phyloP scores from a whole-genome alignment of 2,797 vertebrate genomes.

The Lutjanus argentimaculatus region DNA sequence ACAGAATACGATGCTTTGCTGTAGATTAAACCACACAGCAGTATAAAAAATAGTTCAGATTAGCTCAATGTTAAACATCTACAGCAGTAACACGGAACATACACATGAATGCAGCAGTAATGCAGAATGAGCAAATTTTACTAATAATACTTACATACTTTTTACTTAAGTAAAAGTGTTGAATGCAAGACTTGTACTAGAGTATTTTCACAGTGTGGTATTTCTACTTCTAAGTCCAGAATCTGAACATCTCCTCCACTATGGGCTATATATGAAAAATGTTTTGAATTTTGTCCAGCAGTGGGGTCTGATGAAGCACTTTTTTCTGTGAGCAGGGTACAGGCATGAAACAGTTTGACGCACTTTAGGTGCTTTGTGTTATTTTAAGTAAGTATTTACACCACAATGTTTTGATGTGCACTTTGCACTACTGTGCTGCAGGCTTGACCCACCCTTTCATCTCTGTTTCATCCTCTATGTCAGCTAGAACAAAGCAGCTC shows the following conservation, averaged over 20 bases:
- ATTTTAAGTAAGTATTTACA: constrained; percentile 28
- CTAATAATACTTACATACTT: no score
- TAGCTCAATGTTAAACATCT: no score
- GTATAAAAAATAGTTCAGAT: no score
- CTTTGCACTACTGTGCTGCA: constrained; percentile 29
- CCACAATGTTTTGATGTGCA: constrained; percentile 39
- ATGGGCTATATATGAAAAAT: neutral
- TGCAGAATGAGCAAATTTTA: no score
- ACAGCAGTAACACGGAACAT: no score
- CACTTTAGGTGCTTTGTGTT: constrained; percentile 20
- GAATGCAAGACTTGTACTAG: no score
- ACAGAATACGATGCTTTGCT: no score
- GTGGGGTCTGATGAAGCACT: neutral
- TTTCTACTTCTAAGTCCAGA: neutral
- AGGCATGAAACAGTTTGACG: neutral
- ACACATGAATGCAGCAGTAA: no score
- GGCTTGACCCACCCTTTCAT: constrained; percentile 46
- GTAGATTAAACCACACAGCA: no score
- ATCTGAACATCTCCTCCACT: neutral
- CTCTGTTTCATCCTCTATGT: constrained; percentile 34
- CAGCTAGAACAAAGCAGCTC: constrained; percentile 14
- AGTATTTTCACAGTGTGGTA: no score
- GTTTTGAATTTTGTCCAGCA: neutral
- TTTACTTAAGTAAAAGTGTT: no score
- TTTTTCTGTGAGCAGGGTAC: neutral